Conservation (phyloP, 1,140 invertebrate species). For the Phocides pigmalion region DNA sequence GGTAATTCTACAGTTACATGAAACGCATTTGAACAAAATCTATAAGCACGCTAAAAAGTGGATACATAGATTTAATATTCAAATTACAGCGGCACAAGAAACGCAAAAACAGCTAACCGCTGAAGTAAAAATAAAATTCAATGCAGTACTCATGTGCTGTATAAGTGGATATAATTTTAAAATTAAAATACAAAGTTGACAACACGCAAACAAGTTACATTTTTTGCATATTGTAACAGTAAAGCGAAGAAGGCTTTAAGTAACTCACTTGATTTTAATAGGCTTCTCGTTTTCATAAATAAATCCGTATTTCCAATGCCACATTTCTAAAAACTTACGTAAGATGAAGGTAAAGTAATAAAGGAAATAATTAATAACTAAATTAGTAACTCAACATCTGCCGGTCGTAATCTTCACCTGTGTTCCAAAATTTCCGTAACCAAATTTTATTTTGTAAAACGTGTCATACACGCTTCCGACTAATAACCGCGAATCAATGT, state of each 20-base stretch:
- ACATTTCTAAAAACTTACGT: constrained; percentile 10
- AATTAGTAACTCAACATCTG: constrained; percentile 27
- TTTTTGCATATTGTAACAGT: constrained; percentile 20
- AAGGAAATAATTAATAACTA: constrained; percentile 19
- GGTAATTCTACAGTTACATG: constrained; percentile 15
- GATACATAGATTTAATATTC: constrained; percentile 22
- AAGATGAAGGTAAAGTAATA: constrained; percentile 7
- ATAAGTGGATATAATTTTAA: constrained; percentile 29
- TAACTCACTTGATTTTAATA: no score
- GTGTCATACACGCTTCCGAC: constrained; percentile 60
- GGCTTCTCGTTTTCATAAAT: constrained; percentile 4
- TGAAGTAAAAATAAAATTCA: constrained; percentile 31
- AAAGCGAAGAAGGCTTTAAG: not conserved
- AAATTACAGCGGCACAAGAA: constrained; percentile 29
- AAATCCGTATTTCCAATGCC: not conserved
- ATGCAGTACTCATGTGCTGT: constrained; percentile 20
- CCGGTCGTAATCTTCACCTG: constrained; percentile 29
- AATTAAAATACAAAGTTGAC: constrained; percentile 35
- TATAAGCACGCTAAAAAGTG: constrained; percentile 2
- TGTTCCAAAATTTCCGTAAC: constrained; percentile 33
- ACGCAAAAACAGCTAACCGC: constrained; percentile 9
- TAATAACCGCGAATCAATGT: constrained; percentile 56
- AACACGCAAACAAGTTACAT: constrained; percentile 21
- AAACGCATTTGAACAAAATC: constrained; percentile 15
- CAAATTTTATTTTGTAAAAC: constrained; percentile 40